Percentiles rank a stretch among this genome's conserved stretches.
phyloP scores from a whole-genome alignment of 2,113 vertebrate species.

The Panurus biarmicus region DNA sequence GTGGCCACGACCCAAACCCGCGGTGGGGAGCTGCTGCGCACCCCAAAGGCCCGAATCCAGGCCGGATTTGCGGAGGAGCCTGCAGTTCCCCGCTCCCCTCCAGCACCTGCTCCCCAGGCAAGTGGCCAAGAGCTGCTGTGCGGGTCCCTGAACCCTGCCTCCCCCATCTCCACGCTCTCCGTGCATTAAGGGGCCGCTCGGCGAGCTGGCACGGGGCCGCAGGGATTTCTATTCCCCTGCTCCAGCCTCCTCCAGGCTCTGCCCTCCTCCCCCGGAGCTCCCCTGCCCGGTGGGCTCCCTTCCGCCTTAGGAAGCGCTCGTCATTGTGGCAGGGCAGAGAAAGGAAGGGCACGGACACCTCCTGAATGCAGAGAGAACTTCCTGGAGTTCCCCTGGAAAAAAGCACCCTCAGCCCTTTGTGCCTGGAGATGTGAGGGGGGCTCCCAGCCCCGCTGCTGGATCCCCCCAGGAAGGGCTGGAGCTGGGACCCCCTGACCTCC shows the following conservation, averaged over 20 bases:
- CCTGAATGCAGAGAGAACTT: slow-evolving; percentile 41
- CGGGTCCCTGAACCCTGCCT: slow-evolving; percentile 59
- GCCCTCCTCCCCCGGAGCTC: slow-evolving; percentile 30
- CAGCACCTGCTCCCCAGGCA: slow-evolving; percentile 73
- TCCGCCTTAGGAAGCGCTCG: slow-evolving; percentile 55
- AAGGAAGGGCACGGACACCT: slow-evolving; percentile 26
- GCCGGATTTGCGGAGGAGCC: slow-evolving; percentile 59
- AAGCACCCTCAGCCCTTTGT: background rate
- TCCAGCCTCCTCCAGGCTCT: slow-evolving; percentile 7
- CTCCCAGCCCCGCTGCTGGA: background rate
- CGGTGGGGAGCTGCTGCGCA: background rate
- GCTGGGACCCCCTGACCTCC: background rate
- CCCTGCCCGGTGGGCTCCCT: background rate
- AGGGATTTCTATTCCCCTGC: slow-evolving; percentile 8
- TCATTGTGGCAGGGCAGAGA: background rate
- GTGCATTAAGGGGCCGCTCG: slow-evolving; percentile 31
- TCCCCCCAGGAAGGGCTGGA: background rate
- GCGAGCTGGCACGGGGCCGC: slow-evolving; percentile 49
- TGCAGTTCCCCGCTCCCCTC: background rate
- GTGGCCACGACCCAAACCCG: fast-evolving
- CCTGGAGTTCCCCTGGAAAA: background rate
- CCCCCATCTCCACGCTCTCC: background rate
- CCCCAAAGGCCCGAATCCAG: slow-evolving; percentile 57
- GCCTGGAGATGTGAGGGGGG: background rate
- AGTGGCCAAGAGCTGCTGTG: slow-evolving; percentile 61